phyloP scores from a whole-genome alignment of 2,888 invertebrate genomes.

The Lapara coniferarum region DNA sequence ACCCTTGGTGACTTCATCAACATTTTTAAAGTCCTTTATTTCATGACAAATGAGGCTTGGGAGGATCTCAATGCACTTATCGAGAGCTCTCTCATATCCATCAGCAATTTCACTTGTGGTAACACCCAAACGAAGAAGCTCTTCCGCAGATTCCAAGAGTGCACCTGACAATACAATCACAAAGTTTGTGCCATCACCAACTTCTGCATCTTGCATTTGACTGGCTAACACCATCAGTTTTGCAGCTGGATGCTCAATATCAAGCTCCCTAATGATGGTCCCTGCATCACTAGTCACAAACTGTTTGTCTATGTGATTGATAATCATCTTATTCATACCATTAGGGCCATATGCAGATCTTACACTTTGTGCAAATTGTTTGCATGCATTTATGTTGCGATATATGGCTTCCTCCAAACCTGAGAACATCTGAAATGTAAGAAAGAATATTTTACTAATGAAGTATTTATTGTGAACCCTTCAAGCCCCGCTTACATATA shows the following conservation, averaged over 20 bases:
- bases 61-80: constrained; percentile 95
- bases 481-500: too few relatives aligned
- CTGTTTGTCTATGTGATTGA: constrained; percentile 99
- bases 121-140: constrained; percentile 95
- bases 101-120: constrained; percentile 98
- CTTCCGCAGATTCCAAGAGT: constrained; percentile 95
- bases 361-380: constrained; percentile 96
- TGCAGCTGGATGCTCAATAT: constrained; percentile 99
- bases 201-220: constrained; percentile 99
- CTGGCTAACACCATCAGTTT: constrained; percentile 97
- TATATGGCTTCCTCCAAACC: constrained; percentile 99
- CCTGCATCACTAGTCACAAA: constrained; percentile 99
- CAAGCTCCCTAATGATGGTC: constrained; percentile 97
- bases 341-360: constrained; percentile 98
- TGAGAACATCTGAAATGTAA: constrained; percentile 85
- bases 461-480: too few relatives aligned
- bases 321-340: constrained; percentile 99
- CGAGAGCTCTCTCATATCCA: constrained; percentile 95
- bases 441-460: background rate
- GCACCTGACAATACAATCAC: constrained; percentile 97
- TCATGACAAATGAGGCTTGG: constrained; percentile 90
- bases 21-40: constrained; percentile 87
- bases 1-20: constrained; percentile 88
- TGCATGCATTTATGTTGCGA: constrained; percentile 97
- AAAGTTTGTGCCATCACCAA: constrained; percentile 99